Evolutionary conservation across 2,888 invertebrate genomes (phyloP).

Genomic region (Cryptophagus acutangulus): DNA sequence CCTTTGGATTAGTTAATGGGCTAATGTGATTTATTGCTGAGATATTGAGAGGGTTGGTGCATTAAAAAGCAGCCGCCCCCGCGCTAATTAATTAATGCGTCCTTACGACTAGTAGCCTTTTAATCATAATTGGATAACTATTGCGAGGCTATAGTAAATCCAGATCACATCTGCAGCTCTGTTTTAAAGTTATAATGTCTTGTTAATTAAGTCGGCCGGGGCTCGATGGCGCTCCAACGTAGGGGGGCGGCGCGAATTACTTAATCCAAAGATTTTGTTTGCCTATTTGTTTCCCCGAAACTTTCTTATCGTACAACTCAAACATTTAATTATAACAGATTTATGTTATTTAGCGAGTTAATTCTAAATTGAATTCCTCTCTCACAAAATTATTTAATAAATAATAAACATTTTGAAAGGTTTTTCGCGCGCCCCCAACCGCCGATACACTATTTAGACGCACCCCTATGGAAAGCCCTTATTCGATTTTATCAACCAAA

Average conservation of each 20-base stretch:
- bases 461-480: constrained; percentile 34
- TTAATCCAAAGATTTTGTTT: constrained; percentile 28
- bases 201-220: constrained; percentile 44
- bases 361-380: constrained; percentile 2
- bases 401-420: neutral
- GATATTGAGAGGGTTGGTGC: constrained; percentile 40
- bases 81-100: constrained; percentile 49
- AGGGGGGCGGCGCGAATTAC: too few species aligned
- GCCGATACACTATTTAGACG: constrained; percentile 31
- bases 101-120: constrained; percentile 51
- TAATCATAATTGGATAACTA: constrained; percentile 51
- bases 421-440: neutral
- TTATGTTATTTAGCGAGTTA: constrained; percentile 17
- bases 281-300: constrained; percentile 24
- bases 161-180: constrained; percentile 39
- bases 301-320: constrained; percentile 28
- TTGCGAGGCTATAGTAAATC: constrained; percentile 42
- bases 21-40: constrained; percentile 47
- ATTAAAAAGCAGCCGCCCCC: constrained; percentile 36
- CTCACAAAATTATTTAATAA: too few species aligned
- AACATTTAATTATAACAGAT: constrained; percentile 31
- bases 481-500: constrained; percentile 43
- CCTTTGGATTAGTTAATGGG: constrained; percentile 44
- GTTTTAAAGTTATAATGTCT: constrained; percentile 44
- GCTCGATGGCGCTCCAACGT: too few species aligned